Evolutionary conservation across 1,140 invertebrate species (phyloP).

Genomic region (Zaprionus vittiger): DNA sequence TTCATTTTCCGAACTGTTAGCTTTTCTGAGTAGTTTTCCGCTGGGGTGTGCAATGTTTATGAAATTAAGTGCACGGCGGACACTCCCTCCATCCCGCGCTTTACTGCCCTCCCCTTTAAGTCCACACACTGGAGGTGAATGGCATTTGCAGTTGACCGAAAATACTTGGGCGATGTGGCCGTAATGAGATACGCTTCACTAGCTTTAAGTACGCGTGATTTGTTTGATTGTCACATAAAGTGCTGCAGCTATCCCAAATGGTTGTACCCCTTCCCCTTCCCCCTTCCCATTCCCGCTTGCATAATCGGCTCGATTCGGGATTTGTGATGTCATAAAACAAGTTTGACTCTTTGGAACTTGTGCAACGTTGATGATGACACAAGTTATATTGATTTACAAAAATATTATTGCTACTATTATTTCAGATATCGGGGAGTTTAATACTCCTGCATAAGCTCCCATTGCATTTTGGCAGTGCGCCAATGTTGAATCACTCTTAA

Average conservation of each 20-base stretch:
- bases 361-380: not conserved
- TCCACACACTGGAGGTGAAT: constrained; percentile 38
- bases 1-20: constrained; percentile 73
- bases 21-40: constrained; percentile 47
- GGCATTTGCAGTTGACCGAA: constrained; percentile 42
- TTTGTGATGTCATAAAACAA: constrained; percentile 19
- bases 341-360: not conserved
- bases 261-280: not conserved
- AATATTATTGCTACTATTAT: not conserved
- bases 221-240: constrained; percentile 43
- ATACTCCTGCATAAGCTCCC: not conserved
- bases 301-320: constrained; percentile 1
- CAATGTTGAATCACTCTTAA: not conserved
- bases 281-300: not conserved
- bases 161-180: constrained; percentile 27
- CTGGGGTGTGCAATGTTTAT: constrained; percentile 39
- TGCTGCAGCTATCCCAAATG: constrained; percentile 18
- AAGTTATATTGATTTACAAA: not conserved
- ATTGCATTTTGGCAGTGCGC: not conserved
- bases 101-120: no score
- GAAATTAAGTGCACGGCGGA: constrained; percentile 47
- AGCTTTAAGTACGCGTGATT: constrained; percentile 54
- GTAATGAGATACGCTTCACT: constrained; percentile 54
- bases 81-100: not conserved
- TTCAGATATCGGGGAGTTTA: not conserved